Evolutionary conservation across 2,113 vertebrate species (phyloP), one percentile per base, ranked within the genome.

Genomic region (Daphoenositta chrysoptera): DNA sequence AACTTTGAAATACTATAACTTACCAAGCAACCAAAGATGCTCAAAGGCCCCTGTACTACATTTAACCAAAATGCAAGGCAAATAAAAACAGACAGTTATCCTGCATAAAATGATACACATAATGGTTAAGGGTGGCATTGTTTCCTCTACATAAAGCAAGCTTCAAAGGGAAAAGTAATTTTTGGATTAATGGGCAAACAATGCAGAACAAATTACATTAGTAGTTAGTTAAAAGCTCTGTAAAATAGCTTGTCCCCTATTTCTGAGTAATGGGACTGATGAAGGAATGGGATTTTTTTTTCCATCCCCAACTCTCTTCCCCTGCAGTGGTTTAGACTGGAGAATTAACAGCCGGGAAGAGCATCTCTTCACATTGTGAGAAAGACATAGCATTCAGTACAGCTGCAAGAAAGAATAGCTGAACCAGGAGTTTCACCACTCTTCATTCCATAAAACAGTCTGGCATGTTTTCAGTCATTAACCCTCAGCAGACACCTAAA

Each of bases 131-230:
- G 54, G 91, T 94, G 83, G 93, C 93, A 61, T 54, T 70, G 89
- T 94, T 97, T 97, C 89, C 83, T 93, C 91, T 92, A 89, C 65
- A 96, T 69, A 97, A 96, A 96, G 57, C 87, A 93, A 89, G 93
- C 89, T 96, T 98, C 96, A 97, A 98, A 97, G 94, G 72, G 73
- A 96, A 95, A 85, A 84, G 89, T 56, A 96, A 97, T 95, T 97
- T 96, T 89, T 68, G 75, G 65, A 96, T 97, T 94, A 94, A 95
- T 82, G 82, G 82, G 76, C 90, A 98, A 98, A 97, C 90, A 96
- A 96, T 96, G 88, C 71, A 90, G 91, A 97, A 97, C 93, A 97
- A 97, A 97, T 97, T 96, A 91, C 80, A 96, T 97, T 92, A 97
- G 90, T 76, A 92, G 82, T 90, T 92, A 95, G 94, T 96, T 97